phyloP scores from a whole-genome alignment of 2,888 invertebrate species.

The Serripes groenlandicus region DNA sequence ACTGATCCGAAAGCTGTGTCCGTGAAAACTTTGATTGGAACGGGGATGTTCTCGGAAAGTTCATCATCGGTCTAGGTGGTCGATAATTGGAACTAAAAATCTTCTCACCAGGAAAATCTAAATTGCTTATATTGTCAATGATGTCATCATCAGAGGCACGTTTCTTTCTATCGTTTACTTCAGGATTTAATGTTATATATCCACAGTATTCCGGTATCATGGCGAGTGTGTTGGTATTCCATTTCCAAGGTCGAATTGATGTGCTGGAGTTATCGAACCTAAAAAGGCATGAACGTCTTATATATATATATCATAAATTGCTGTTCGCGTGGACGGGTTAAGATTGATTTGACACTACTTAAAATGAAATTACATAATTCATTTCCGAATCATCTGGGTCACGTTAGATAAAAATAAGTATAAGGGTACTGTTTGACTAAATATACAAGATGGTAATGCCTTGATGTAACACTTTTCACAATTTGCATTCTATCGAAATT shows the following conservation, averaged over 20 bases:
- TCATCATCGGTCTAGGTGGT: not conserved
- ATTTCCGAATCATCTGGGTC: no score
- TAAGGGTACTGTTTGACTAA: no score
- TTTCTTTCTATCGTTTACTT: constrained; percentile 38
- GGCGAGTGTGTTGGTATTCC: constrained; percentile 22
- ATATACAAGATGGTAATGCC: no score
- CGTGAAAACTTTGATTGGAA: constrained; percentile 45
- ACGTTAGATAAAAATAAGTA: no score
- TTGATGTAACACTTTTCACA: no score
- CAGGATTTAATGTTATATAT: constrained; percentile 31
- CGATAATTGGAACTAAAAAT: constrained; percentile 15
- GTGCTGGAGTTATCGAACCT: constrained; percentile 17
- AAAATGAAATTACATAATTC: no score
- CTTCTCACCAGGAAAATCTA: constrained; percentile 4
- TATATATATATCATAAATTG: no score
- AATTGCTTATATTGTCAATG: not conserved
- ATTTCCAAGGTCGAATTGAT: constrained; percentile 51
- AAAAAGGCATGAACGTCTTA: constrained; percentile 17
- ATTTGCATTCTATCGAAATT: no score
- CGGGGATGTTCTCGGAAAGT: constrained; percentile 34
- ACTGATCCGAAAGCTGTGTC: constrained; percentile 42
- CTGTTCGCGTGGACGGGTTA: no score
- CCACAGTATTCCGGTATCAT: constrained; percentile 46
- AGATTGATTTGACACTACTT: no score
- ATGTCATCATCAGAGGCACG: constrained; percentile 42